Conservation (phyloP, 1,140 invertebrate genomes). For the Danaus plexippus region DNA sequence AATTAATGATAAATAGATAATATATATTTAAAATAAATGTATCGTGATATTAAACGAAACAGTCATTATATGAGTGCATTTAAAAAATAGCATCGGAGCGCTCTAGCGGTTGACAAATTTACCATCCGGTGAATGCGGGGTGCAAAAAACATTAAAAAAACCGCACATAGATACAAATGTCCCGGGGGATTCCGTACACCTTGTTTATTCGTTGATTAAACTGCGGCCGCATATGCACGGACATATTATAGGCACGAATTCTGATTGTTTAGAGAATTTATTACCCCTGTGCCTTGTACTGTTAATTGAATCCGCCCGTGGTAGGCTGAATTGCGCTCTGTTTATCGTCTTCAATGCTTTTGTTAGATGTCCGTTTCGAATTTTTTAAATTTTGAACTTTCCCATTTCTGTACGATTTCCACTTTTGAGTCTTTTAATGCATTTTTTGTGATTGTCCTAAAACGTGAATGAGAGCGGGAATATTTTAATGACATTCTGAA, state of each 20-base stretch:
- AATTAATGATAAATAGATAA: too few relatives aligned
- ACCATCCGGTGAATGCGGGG: too few relatives aligned
- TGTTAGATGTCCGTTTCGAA: conserved; percentile 27
- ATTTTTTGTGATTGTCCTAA: not conserved
- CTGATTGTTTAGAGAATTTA: conserved; percentile 72
- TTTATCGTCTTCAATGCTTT: conserved; percentile 47
- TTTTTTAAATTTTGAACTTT: conserved; percentile 17
- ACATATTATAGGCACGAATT: conserved; percentile 69
- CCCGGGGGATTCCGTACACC: conserved; percentile 28
- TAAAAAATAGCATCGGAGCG: not conserved
- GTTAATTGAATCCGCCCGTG: conserved; percentile 69
- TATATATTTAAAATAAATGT: too few relatives aligned
- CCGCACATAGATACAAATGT: not conserved
- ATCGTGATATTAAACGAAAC: too few relatives aligned
- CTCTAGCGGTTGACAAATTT: conserved; percentile 38
- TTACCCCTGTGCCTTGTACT: conserved; percentile 67
- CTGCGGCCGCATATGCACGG: conserved; percentile 64
- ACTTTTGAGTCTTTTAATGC: conserved; percentile 1
- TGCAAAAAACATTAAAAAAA: too few relatives aligned
- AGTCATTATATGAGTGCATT: not conserved
- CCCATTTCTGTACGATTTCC: conserved; percentile 1
- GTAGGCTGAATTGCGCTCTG: conserved; percentile 47
- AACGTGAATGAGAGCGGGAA: not conserved
- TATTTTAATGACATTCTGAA: too few relatives aligned
- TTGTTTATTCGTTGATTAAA: conserved; percentile 68